Evolutionary conservation across 2,113 vertebrate genomes (phyloP).

Genomic region (Ceyx cyanopectus): DNA sequence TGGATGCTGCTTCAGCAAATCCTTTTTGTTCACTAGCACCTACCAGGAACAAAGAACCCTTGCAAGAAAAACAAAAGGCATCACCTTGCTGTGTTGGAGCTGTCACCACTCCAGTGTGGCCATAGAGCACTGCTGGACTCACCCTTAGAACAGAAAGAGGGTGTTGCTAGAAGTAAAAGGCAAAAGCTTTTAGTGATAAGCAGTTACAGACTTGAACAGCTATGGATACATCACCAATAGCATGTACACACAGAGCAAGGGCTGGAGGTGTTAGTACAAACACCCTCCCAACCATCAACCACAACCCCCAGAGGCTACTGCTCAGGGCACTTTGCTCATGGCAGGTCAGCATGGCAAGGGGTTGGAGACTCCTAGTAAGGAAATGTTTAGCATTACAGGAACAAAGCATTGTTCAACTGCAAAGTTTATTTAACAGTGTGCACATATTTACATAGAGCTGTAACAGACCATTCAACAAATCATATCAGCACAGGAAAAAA

Average conservation of each 20-base stretch:
- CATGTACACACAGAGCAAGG: fast-evolving
- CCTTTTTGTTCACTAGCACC: neutral
- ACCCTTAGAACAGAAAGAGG: neutral
- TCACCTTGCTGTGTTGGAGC: neutral
- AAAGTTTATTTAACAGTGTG: constrained; percentile 89
- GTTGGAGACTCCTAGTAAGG: neutral
- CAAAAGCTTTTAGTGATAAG: neutral
- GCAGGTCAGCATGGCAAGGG: neutral
- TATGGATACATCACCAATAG: fast-evolving
- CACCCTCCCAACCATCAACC: neutral
- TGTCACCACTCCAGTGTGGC: neutral
- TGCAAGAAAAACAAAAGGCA: neutral
- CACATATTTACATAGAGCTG: constrained; percentile 84
- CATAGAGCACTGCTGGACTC: neutral
- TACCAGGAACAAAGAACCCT: neutral
- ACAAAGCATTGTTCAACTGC: constrained; percentile 74
- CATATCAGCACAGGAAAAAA: constrained; percentile 67
- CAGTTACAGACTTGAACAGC: neutral
- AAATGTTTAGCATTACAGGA: constrained; percentile 3
- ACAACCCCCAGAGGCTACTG: neutral
- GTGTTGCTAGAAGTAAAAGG: neutral
- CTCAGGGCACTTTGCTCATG: neutral
- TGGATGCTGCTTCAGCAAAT: neutral
- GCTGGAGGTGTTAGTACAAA: neutral
- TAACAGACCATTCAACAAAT: constrained; percentile 75